phyloP scores from a whole-genome alignment of 2,888 invertebrate species.

The Hirtodrosophila alboralis region DNA sequence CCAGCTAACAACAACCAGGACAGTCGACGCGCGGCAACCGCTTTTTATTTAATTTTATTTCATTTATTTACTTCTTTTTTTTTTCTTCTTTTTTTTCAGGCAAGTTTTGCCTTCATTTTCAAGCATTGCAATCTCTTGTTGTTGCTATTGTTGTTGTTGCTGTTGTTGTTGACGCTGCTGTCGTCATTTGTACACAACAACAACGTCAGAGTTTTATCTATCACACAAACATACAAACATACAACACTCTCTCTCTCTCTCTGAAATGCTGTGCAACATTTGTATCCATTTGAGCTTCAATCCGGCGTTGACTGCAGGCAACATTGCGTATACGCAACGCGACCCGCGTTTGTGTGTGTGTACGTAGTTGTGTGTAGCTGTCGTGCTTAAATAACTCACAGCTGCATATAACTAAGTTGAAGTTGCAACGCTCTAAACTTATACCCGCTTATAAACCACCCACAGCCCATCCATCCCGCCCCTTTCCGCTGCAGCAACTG shows the following conservation, averaged over 20 bases:
- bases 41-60: conserved; percentile 58
- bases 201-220: conserved; percentile 48
- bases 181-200: conserved; percentile 41
- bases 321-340: conserved; percentile 57
- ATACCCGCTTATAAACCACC: background rate
- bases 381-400: conserved; percentile 60
- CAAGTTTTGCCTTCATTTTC: conserved; percentile 32
- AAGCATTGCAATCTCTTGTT: conserved; percentile 21
- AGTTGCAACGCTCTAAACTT: conserved; percentile 27
- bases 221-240: conserved; percentile 16
- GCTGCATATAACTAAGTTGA: conserved; percentile 41
- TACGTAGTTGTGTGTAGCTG: conserved; percentile 43
- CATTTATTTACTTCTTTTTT: conserved; percentile 64
- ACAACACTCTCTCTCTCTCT: conserved; percentile 8
- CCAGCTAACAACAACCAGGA: conserved; percentile 15
- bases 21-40: conserved; percentile 25
- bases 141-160: conserved; percentile 1
- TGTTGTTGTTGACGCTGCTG: conserved; percentile 21
- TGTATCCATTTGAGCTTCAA: conserved; percentile 55
- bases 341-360: too few relatives aligned
- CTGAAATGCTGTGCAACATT: conserved; percentile 45
- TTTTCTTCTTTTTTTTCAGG: too few relatives aligned
- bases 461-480: background rate
- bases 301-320: conserved; percentile 26
- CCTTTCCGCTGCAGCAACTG: background rate